Evolutionary conservation across 2,888 invertebrate species (phyloP).

Genomic region (Sisyra nigra): DNA sequence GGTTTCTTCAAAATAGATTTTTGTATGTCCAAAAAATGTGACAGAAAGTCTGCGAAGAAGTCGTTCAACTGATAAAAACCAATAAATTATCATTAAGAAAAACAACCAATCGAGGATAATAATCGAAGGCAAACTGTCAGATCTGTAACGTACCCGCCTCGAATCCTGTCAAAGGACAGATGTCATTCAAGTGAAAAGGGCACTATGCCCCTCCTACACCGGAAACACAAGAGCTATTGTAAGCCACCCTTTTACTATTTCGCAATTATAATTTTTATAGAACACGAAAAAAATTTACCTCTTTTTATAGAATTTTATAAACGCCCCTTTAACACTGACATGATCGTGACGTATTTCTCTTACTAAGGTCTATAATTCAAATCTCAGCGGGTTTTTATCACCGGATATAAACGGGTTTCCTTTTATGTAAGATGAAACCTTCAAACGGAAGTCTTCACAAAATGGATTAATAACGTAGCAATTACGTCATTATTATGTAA

Average conservation of each 20-base stretch:
- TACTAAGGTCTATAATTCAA: background rate
- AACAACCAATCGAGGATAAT: background rate
- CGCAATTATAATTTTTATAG: background rate
- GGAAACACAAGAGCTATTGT: constrained; percentile 1
- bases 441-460: background rate
- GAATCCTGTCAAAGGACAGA: background rate
- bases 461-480: background rate
- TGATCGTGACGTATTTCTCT: background rate
- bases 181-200: background rate
- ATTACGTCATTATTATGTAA: background rate
- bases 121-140: background rate
- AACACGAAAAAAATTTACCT: background rate
- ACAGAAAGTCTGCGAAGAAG: no score
- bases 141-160: background rate
- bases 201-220: constrained; percentile 2
- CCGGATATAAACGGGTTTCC: constrained; percentile 1
- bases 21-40: no score
- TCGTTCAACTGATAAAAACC: no score
- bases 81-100: no score
- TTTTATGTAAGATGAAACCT: constrained; percentile 1
- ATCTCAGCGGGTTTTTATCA: constrained; percentile 2
- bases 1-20: no score
- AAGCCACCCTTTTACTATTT: background rate
- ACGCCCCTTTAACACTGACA: background rate
- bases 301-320: background rate